These are phyloP conservation scores for Notiomystis cincta DNA, from an alignment of 2,113 vertebrate genomes.

Conservation along the genomic window DNA sequence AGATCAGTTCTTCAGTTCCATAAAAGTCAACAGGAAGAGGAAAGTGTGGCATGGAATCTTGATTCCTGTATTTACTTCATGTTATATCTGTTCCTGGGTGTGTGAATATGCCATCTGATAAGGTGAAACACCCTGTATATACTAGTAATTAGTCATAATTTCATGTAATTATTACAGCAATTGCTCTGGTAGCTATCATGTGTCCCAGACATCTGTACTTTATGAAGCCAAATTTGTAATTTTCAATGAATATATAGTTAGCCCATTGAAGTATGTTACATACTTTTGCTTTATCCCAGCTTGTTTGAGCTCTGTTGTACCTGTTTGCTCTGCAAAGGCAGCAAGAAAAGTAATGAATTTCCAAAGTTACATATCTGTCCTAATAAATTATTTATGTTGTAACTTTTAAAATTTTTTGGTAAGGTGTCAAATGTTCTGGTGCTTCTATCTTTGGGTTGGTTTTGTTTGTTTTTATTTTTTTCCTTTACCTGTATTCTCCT, in stretches of 20 bases:
- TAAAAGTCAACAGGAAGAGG: neutral
- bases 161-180: neutral
- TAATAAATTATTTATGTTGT: neutral
- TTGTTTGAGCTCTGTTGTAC: neutral
- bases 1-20: neutral
- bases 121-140: neutral
- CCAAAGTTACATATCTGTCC: neutral
- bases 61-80: neutral
- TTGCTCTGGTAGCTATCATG: neutral
- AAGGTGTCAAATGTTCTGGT: neutral
- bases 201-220: neutral
- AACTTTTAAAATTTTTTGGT: neutral
- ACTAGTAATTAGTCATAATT: conserved; percentile 35
- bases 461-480: neutral
- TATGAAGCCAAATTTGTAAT: neutral
- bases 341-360: neutral
- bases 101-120: neutral
- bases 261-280: neutral
- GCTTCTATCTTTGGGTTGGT: neutral
- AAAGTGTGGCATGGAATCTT: neutral
- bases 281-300: neutral
- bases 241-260: neutral
- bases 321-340: neutral
- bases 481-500: neutral
- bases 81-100: neutral